Evolutionary conservation across 2,888 invertebrate genomes (phyloP), one percentile per base, ranked within the genome.

Genomic region (Oxystoma pomonae): DNA sequence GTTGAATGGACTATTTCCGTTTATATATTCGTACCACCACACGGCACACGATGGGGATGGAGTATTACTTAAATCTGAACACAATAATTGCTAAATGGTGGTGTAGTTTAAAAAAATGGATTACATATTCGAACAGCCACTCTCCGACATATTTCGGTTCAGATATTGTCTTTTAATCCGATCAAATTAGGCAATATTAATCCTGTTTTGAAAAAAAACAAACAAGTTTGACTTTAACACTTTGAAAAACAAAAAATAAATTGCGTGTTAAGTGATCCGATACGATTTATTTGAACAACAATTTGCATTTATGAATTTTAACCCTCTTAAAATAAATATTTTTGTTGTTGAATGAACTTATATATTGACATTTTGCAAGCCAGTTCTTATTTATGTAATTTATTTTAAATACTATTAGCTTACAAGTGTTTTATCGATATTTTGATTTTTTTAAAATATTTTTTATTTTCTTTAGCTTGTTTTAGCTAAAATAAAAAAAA

Each of bases 101-200:
- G 53, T 53, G 53, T 16, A 16, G 53, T 53, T 53, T 53, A 19
- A 53, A 53, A 50, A 53, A 53, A 53, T 53, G 53, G 53, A 53
- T 53, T 53, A 53, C 53, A 53, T 53, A 53, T 53, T 53, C 17
- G 53, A 5, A 19, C n/a, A 53, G 53, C 53, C 53, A 53, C 53
- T 53, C 53, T 53, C 53, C 53, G 53, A 53, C 53, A 53, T n/a
- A 53, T 53, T 53, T 53, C 53, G 53, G 53, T 19, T 3, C 53
- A 53, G 53, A 17, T n/a, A 53, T 53, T 19, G 53, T 19, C 53
- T 53, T 35, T n/a, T 35, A 35, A 35, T 35, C 35, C 35, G 35
- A 35, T 35, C 35, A 35, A 35, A 3, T 35, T 35, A 12, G 12
- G 35, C 35, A 35, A 35, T 12, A 35, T 7, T 35, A 35, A 35